Percentiles rank a stretch among this genome's conserved stretches.
Evolutionary conservation across 2,888 invertebrate genomes (phyloP).

Genomic region (Mimas tiliae): DNA sequence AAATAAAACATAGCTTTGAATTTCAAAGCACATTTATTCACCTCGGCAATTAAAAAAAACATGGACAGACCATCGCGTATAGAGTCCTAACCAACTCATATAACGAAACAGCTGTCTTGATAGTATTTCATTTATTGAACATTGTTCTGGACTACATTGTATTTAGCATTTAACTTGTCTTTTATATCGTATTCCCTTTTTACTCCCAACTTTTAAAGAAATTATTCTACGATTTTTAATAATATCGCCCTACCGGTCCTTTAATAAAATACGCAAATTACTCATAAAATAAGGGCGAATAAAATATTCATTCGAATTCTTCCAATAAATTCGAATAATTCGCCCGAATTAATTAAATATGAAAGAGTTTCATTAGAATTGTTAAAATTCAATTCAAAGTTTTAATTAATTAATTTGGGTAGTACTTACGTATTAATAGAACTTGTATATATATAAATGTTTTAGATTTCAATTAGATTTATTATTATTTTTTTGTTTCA

Average conservation of each 20-base stretch:
- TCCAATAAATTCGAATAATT: slow-evolving; percentile 11
- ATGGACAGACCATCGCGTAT: too few species aligned
- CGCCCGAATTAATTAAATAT: neutral
- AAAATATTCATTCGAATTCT: neutral
- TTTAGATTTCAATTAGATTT: neutral
- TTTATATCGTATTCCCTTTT: too few species aligned
- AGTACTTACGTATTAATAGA: neutral
- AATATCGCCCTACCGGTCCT: neutral
- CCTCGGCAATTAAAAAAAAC: too few species aligned
- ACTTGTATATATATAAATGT: neutral
- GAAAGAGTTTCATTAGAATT: slow-evolving; percentile 3
- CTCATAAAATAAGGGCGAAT: neutral
- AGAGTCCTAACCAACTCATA: too few species aligned
- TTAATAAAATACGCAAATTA: neutral
- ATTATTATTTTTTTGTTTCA: neutral
- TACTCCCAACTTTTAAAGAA: too few species aligned
- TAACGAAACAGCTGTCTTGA: too few species aligned
- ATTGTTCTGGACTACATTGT: too few species aligned
- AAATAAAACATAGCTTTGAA: too few species aligned
- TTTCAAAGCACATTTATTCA: too few species aligned
- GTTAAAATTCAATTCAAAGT: slow-evolving; percentile 5
- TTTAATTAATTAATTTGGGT: slow-evolving; percentile 11
- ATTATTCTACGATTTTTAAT: too few species aligned
- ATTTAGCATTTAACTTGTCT: too few species aligned
- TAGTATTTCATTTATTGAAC: too few species aligned